These are phyloP conservation scores for Melanotaenia pygmaea DNA, from an alignment of 2,797 vertebrate species.

Conservation along the genomic window DNA sequence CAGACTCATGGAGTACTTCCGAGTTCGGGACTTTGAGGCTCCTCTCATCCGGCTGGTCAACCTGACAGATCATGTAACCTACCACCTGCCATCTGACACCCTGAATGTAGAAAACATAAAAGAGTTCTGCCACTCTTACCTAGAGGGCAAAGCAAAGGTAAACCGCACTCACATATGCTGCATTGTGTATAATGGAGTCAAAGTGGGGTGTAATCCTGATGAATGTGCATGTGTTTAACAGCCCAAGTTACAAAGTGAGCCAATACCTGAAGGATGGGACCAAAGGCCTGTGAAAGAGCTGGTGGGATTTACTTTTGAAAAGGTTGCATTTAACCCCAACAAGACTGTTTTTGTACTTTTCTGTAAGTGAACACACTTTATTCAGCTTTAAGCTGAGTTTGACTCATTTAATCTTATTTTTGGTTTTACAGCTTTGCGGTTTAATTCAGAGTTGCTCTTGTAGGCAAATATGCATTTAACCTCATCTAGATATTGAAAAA, in stretches of 20 bases:
- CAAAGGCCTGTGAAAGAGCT: conserved; percentile 88
- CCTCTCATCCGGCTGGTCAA: conserved; percentile 90
- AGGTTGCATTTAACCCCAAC: conserved; percentile 86
- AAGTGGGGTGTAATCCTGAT: background rate
- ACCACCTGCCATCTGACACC: conserved; percentile 88
- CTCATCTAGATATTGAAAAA: background rate
- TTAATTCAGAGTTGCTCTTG: background rate
- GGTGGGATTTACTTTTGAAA: conserved; percentile 90
- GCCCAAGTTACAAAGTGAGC: conserved; percentile 88
- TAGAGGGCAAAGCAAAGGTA: conserved; percentile 90
- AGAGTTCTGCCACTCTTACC: conserved; percentile 84
- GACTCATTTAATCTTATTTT: background rate
- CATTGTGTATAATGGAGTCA: background rate
- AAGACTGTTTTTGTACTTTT: conserved; percentile 90
- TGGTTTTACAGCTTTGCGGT: background rate
- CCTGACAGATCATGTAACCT: conserved; percentile 84
- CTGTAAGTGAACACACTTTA: conserved; percentile 83
- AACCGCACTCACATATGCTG: background rate
- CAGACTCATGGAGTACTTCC: conserved; percentile 89
- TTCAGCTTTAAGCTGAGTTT: background rate
- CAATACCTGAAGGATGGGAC: conserved; percentile 89
- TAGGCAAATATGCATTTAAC: too few relatives aligned
- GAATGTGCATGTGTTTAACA: conserved; percentile 51
- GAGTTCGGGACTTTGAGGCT: conserved; percentile 80
- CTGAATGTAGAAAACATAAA: conserved; percentile 80